phyloP scores from a whole-genome alignment of 2,888 invertebrate species.

The Terebella lapidaria region DNA sequence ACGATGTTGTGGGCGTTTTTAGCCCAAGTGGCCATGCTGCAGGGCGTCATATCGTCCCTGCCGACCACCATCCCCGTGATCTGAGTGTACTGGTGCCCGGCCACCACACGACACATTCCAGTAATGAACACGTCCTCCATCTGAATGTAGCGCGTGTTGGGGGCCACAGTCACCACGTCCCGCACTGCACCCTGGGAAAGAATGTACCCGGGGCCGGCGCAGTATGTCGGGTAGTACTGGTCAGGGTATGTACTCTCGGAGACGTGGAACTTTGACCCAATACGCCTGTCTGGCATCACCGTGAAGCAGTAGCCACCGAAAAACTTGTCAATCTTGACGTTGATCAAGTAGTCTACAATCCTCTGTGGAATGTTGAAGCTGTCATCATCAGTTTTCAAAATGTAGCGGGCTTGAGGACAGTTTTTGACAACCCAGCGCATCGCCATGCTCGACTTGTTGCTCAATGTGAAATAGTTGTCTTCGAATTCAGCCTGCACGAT shows the following conservation, averaged over 20 bases:
- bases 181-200: conserved; percentile 21
- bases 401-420: conserved; percentile 19
- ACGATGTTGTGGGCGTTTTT: conserved; percentile 25
- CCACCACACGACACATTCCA: conserved; percentile 22
- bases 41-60: conserved; percentile 13
- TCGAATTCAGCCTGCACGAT: conserved; percentile 20
- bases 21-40: conserved; percentile 25
- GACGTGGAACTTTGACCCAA: conserved; percentile 22
- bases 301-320: conserved; percentile 30
- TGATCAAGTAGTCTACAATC: conserved; percentile 22
- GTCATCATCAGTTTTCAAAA: conserved; percentile 29
- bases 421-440: conserved; percentile 17
- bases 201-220: conserved; percentile 27
- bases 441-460: conserved; percentile 25
- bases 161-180: conserved; percentile 15
- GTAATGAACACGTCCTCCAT: conserved; percentile 29
- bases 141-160: conserved; percentile 18
- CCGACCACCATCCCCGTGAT: conserved; percentile 19
- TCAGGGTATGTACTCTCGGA: conserved; percentile 19
- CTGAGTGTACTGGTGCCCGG: conserved; percentile 20
- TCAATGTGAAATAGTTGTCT: conserved; percentile 22
- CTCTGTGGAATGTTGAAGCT: conserved; percentile 24
- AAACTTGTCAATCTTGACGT: conserved; percentile 10
- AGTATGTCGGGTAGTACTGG: conserved; percentile 28
- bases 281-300: conserved; percentile 24